Base-by-base conservation (phyloP, 2,797 vertebrate species). In the Gobionotothen gibberifrons region DNA sequence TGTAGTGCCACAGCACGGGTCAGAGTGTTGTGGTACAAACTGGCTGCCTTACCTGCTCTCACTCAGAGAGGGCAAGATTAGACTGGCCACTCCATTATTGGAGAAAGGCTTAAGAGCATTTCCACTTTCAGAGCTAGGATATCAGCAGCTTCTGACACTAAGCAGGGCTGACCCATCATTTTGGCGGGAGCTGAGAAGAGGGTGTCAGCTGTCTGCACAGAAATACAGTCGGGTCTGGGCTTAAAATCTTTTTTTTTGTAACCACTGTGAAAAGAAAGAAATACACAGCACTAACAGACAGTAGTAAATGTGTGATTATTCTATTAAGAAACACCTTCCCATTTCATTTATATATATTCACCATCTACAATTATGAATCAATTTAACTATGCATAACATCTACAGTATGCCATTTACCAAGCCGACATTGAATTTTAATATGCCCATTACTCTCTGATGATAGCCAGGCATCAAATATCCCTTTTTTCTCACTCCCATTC, bases 131-230 rank as follows among this genome's bases (percentile, higher is more conserved):
- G 84, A 90, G 85, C 78, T 58, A 36, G 87, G 85, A 89, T 89
- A 90, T 90, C 85, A 88, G 86, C 87, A 83, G 87, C 88, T 89
- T 89, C 76, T 91, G 92, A 93, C 91, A 93, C 91, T 92, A 92
- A 89, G 88, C 82, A 60, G 82, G 85, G 89, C 88, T 92, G 91
- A 90, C 90, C 89, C 78, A 87, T 93, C 89, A 90, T 89, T 93
- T 91, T 90, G 73, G 61, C 76, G 73, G 68, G 75, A 67, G 59
- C 15, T 65, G 76, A 82, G 77, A 12, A 52, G 73, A 64, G 69
- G 49, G 48, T 59, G 76, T 87, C 78, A 54, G 76, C 84, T 75
- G 78, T 82, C 82, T 81, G 81, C 57, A 46, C 52, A 51, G 78
- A 55, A 71, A 72, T 65, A 65, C 66, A 61, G 57, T 76, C 61